Evolutionary conservation across 2,888 invertebrate genomes (phyloP).

Genomic region (Asteroscopus sphinx): DNA sequence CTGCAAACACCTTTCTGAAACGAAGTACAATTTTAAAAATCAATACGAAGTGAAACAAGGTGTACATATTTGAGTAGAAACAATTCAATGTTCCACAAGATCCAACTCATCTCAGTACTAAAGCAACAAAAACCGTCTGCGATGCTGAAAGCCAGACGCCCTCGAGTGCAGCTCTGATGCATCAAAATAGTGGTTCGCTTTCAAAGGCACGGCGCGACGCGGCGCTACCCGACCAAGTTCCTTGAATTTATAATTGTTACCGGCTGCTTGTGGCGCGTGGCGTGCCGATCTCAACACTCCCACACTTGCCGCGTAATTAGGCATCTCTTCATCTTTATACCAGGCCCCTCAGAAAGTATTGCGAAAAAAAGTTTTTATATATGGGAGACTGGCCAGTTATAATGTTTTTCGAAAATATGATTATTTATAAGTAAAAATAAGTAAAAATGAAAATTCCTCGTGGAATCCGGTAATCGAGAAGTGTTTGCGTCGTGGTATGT

Average conservation of each 20-base stretch:
- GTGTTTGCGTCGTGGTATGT: too few species aligned
- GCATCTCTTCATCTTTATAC: slow-evolving; percentile 51
- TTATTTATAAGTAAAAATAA: too few species aligned
- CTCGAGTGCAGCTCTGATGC: slow-evolving; percentile 63
- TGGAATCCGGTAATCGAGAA: too few species aligned
- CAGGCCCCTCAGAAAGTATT: too few species aligned
- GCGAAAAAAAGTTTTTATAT: too few species aligned
- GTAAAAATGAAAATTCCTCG: too few species aligned
- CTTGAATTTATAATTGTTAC: slow-evolving; percentile 68
- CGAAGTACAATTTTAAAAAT: slow-evolving; percentile 13
- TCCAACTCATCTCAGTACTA: slow-evolving; percentile 49
- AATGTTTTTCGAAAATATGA: too few species aligned
- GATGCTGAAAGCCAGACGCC: slow-evolving; percentile 71
- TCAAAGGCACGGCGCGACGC: slow-evolving; percentile 55
- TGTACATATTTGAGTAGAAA: slow-evolving; percentile 36
- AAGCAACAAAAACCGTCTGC: slow-evolving; percentile 60
- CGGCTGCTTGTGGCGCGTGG: slow-evolving; percentile 54
- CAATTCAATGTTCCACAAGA: slow-evolving; percentile 50
- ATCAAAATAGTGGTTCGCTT: slow-evolving; percentile 63
- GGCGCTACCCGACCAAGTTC: slow-evolving; percentile 49
- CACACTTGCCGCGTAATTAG: slow-evolving; percentile 58
- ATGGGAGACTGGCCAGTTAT: too few species aligned
- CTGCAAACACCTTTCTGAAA: slow-evolving; percentile 22
- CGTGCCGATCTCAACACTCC: slow-evolving; percentile 49
- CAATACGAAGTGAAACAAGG: slow-evolving; percentile 24